Percentiles rank a stretch among this genome's conserved stretches.
Conservation (phyloP, 2,888 invertebrate species). For the Phortica okadai region DNA sequence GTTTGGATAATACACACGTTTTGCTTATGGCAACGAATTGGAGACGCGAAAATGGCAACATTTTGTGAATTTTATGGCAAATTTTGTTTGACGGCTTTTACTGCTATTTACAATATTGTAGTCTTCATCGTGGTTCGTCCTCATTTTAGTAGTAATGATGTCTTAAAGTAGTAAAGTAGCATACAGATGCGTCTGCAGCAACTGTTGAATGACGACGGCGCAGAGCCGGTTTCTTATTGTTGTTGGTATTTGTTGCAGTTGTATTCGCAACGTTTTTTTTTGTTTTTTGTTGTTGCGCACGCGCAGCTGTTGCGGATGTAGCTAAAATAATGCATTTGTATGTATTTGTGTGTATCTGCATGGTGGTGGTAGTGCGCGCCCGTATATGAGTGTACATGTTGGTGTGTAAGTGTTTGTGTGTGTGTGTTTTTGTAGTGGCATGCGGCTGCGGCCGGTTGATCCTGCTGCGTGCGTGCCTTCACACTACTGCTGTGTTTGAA, state of each 20-base stretch:
- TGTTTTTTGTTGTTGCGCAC: neutral
- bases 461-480: conserved; percentile 1
- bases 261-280: neutral
- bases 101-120: conserved; percentile 9
- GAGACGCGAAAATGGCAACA: neutral
- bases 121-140: no score
- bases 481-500: conserved; percentile 31
- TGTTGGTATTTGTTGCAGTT: neutral
- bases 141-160: no score
- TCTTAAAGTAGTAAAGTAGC: no score
- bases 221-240: conserved; percentile 1
- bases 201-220: neutral
- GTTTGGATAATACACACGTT: neutral
- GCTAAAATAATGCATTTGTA: neutral
- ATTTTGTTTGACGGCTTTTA: neutral
- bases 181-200: no score
- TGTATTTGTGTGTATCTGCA: neutral
- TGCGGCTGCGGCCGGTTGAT: conserved; percentile 7
- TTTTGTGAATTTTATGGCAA: neutral
- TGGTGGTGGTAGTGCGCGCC: conserved; percentile 37
- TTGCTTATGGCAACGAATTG: conserved; percentile 18
- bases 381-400: conserved; percentile 32
- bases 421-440: conserved; percentile 30
- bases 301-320: conserved; percentile 26
- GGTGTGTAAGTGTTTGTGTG: conserved; percentile 14